phyloP scores from a whole-genome alignment of 2,113 vertebrate species.

The Elanus axillaris region DNA sequence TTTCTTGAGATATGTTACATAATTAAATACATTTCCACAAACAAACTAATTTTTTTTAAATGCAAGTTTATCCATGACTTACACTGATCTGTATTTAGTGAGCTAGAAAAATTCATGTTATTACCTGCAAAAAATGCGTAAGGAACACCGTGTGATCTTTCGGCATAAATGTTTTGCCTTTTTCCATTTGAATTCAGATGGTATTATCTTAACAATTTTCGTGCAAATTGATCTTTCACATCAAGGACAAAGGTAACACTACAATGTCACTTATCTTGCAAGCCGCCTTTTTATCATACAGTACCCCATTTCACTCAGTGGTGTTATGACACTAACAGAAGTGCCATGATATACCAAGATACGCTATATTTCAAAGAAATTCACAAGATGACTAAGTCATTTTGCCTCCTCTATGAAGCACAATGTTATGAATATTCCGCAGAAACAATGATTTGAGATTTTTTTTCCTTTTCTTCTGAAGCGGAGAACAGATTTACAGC shows the following conservation, averaged over 20 bases:
- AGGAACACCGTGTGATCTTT: background rate
- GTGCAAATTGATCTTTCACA: background rate
- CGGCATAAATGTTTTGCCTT: background rate
- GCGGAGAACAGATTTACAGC: background rate
- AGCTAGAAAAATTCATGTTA: background rate
- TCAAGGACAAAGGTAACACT: background rate
- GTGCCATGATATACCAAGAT: background rate
- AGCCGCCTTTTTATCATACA: background rate
- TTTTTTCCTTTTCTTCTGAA: background rate
- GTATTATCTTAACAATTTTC: background rate
- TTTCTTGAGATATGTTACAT: background rate
- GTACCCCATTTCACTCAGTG: background rate
- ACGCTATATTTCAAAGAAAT: background rate
- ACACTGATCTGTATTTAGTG: background rate
- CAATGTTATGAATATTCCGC: background rate
- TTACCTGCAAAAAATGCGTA: background rate
- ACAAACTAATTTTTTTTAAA: background rate
- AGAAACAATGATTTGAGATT: background rate
- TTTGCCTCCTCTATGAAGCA: background rate
- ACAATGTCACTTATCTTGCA: background rate
- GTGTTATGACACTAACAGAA: background rate
- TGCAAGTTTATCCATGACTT: background rate
- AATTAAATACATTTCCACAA: background rate
- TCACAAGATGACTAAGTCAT: background rate
- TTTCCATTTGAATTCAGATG: slow-evolving; percentile 26